Percentiles rank a stretch among this genome's conserved stretches.
phyloP scores from a whole-genome alignment of 2,113 vertebrate genomes.

The Synodontis membranacea region DNA sequence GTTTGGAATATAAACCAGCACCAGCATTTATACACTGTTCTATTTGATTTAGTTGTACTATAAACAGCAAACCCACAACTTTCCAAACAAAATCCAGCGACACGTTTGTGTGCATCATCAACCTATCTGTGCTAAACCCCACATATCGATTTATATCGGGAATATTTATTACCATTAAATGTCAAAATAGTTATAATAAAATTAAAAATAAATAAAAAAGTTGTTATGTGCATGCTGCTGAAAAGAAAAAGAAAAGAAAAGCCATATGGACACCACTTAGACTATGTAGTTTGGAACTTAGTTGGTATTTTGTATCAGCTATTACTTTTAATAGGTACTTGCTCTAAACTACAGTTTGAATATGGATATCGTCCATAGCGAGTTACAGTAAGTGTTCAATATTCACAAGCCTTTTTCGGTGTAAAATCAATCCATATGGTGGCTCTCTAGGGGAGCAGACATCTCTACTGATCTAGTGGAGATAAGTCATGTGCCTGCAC shows the following conservation, averaged over 20 bases:
- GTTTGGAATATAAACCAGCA: not conserved
- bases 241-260: not conserved
- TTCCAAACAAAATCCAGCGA: not conserved
- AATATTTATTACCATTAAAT: conserved; percentile 5
- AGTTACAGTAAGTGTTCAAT: not conserved
- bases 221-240: not conserved
- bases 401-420: not conserved
- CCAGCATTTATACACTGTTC: not conserved
- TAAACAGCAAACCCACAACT: not conserved
- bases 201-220: not conserved
- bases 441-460: conserved; percentile 7
- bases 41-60: not conserved
- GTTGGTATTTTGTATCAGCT: not conserved
- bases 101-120: not conserved
- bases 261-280: not conserved
- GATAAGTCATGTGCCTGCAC: conserved; percentile 25
- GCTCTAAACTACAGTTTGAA: not conserved
- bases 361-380: not conserved
- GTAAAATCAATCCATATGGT: conserved; percentile 37
- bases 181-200: not conserved
- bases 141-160: not conserved
- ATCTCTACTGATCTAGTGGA: conserved; percentile 20
- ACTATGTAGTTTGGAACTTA: not conserved
- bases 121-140: not conserved
- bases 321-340: not conserved